phyloP scores from a whole-genome alignment of 2,113 vertebrate genomes.

The Tor tambroides region DNA sequence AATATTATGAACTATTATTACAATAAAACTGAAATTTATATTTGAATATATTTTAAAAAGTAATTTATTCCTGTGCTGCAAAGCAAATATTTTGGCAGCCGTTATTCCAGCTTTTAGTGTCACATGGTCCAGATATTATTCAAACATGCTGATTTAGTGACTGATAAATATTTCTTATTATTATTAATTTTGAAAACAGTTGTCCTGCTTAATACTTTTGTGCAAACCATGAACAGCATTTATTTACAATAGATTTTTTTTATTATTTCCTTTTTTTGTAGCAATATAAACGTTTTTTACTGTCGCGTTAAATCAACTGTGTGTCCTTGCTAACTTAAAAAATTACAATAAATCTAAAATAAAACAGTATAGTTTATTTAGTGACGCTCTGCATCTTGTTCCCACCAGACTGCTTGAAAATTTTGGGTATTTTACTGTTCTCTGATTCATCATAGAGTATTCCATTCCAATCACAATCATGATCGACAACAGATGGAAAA shows the following conservation, averaged over 20 bases:
- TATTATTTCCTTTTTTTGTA: background rate
- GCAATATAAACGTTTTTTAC: background rate
- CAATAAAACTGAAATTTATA: no score
- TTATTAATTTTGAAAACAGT: background rate
- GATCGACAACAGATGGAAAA: constrained; percentile 4
- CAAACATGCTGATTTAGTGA: background rate
- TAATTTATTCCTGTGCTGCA: background rate
- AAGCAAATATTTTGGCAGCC: background rate
- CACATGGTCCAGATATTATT: background rate
- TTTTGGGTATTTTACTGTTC: background rate
- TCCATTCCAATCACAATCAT: background rate
- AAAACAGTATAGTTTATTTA: background rate
- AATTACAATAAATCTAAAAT: no score
- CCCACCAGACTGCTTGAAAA: background rate
- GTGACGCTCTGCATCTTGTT: background rate
- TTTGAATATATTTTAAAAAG: background rate
- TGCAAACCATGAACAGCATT: background rate
- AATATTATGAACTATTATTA: no score
- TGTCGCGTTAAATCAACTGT: background rate
- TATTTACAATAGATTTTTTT: background rate
- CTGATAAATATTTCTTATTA: background rate
- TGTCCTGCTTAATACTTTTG: background rate
- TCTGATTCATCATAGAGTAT: constrained; percentile 6
- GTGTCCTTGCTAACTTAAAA: no score
- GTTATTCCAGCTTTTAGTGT: background rate